These are phyloP conservation scores for Neria commutata DNA, from an alignment of 2,888 invertebrate genomes.

Conservation along the genomic window DNA sequence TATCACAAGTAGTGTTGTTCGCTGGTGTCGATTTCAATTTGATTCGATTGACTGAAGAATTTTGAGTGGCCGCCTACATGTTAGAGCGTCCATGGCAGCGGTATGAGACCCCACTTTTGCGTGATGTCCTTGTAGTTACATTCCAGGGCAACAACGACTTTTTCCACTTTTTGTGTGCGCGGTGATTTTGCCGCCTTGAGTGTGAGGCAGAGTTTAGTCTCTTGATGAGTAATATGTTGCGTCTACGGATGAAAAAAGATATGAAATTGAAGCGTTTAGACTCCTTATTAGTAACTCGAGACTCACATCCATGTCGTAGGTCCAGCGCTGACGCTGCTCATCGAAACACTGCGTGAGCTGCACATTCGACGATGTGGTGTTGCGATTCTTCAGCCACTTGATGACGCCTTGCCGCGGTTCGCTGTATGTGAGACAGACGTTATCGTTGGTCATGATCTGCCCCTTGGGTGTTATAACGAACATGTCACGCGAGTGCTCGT, in stretches of 20 bases:
- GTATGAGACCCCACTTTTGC: constrained; percentile 59
- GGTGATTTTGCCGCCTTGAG: constrained; percentile 43
- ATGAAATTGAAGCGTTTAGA: too few species aligned
- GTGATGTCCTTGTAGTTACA: constrained; percentile 52
- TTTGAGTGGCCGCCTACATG: constrained; percentile 5
- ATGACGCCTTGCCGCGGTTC: constrained; percentile 42
- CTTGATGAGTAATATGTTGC: constrained; percentile 56
- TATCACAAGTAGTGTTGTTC: constrained; percentile 35
- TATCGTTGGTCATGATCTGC: constrained; percentile 85
- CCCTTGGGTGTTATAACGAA: constrained; percentile 72
- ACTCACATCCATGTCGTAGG: constrained; percentile 58
- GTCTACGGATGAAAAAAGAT: constrained; percentile 43
- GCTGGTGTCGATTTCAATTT: constrained; percentile 31
- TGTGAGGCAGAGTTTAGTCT: constrained; percentile 54
- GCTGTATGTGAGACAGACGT: constrained; percentile 80
- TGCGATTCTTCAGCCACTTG: constrained; percentile 47
- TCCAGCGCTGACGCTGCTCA: constrained; percentile 54
- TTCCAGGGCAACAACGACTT: constrained; percentile 47
- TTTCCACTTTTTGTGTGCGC: constrained; percentile 44
- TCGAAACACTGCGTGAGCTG: constrained; percentile 52
- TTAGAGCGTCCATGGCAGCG: constrained; percentile 57
- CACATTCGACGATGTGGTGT: constrained; percentile 50
- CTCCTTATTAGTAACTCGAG: not conserved
- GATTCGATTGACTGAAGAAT: too few species aligned
- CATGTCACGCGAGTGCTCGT: constrained; percentile 66